Conservation (phyloP, 2,113 vertebrate genomes). For the Hippolais icterina region DNA sequence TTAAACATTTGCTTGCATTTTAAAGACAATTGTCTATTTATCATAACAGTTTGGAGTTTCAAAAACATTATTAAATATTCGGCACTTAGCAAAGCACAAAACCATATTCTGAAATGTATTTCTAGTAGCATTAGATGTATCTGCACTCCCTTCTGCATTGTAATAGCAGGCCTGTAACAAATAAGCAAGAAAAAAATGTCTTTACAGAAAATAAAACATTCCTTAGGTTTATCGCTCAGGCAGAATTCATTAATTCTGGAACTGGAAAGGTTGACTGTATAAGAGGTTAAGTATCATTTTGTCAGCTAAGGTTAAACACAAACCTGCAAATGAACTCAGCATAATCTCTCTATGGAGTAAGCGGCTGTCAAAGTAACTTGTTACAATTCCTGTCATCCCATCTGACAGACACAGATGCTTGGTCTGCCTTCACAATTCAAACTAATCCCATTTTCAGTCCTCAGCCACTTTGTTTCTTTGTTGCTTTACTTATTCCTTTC, state of each 20-base stretch:
- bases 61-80: not conserved
- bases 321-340: constrained; percentile 75
- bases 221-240: constrained; percentile 50
- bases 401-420: constrained; percentile 79
- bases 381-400: constrained; percentile 80
- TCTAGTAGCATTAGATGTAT: not conserved
- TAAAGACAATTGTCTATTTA: not conserved
- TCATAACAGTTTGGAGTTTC: not conserved
- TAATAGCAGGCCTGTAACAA: not conserved
- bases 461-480: constrained; percentile 69
- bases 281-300: constrained; percentile 79
- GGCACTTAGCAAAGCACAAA: not conserved
- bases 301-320: constrained; percentile 75
- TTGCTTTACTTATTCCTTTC: constrained; percentile 71
- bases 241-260: constrained; percentile 67
- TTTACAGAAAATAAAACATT: constrained; percentile 11
- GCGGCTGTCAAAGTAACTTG: constrained; percentile 83
- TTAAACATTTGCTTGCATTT: not conserved
- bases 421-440: constrained; percentile 75
- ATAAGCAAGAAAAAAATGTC: not conserved
- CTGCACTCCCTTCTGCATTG: not conserved
- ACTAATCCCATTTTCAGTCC: constrained; percentile 82
- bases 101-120: not conserved
- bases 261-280: constrained; percentile 57
- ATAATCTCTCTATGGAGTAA: constrained; percentile 77